Evolutionary conservation across 2,888 invertebrate species (phyloP).

Genomic region (Drosophila pegasa): DNA sequence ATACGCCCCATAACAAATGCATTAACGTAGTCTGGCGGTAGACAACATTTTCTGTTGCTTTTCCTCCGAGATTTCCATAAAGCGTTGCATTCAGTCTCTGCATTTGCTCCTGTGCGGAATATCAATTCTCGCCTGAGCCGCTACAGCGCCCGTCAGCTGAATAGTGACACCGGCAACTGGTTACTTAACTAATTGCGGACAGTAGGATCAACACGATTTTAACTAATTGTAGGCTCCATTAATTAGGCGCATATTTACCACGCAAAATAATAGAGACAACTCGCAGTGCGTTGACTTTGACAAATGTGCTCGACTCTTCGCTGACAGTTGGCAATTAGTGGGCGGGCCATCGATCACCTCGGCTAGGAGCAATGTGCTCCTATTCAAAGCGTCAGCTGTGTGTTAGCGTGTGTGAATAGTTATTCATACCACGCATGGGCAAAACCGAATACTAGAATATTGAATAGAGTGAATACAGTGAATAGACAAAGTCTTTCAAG

Average conservation of each 20-base stretch:
- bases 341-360: constrained; percentile 62
- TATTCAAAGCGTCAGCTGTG: constrained; percentile 37
- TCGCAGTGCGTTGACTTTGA: constrained; percentile 57
- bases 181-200: constrained; percentile 17
- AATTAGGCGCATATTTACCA: constrained; percentile 60
- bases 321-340: constrained; percentile 65
- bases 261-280: constrained; percentile 24
- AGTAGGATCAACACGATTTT: constrained; percentile 13
- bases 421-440: constrained; percentile 9
- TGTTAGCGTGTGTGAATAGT: constrained; percentile 23
- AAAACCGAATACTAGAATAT: constrained; percentile 11
- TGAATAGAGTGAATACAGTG: constrained; percentile 15
- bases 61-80: constrained; percentile 18
- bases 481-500: constrained; percentile 47
- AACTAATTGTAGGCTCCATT: constrained; percentile 58
- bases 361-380: constrained; percentile 27
- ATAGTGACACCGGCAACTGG: constrained; percentile 29
- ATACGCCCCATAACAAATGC: constrained; percentile 37
- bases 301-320: constrained; percentile 49
- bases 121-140: constrained; percentile 4
- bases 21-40: constrained; percentile 10
- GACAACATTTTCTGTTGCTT: not conserved
- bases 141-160: constrained; percentile 23
- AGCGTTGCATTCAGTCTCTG: constrained; percentile 20
- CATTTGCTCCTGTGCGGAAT: constrained; percentile 24